Percentiles rank a stretch among this genome's conserved stretches.
These are phyloP conservation scores for Setophaga coronata DNA, from an alignment of 2,113 vertebrate genomes.

Conservation along the genomic window DNA sequence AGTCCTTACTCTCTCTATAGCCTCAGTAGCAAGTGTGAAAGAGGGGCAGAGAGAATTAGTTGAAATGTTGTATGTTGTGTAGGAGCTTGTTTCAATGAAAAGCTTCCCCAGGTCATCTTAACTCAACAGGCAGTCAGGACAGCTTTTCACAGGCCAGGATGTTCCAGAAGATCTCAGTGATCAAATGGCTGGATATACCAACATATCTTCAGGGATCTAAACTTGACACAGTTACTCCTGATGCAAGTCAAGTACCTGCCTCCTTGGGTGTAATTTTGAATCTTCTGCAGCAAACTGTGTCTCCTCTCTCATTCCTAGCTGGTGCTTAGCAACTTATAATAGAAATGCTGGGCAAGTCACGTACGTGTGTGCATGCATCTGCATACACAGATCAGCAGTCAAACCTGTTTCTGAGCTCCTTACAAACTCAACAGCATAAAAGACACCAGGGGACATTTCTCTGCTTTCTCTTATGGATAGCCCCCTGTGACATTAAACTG, in stretches of 20 bases:
- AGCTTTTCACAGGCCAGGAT: not conserved
- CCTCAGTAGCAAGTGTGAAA: not conserved
- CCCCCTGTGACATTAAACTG: not conserved
- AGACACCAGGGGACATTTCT: not conserved
- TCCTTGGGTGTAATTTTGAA: not conserved
- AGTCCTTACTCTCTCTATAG: not conserved
- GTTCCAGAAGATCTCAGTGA: not conserved
- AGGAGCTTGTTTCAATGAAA: not conserved
- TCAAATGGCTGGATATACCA: not conserved
- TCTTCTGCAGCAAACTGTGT: not conserved
- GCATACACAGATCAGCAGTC: not conserved
- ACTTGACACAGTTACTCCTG: not conserved
- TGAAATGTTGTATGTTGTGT: not conserved
- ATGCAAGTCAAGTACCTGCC: not conserved
- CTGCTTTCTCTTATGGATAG: not conserved
- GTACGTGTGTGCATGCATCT: fast-evolving
- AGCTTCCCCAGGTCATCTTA: not conserved
- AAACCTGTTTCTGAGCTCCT: not conserved
- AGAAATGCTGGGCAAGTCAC: not conserved
- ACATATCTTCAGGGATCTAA: not conserved
- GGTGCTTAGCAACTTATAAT: not conserved
- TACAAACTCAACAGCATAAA: not conserved
- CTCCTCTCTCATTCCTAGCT: not conserved
- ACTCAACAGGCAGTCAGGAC: not conserved
- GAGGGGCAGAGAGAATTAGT: not conserved